Evolutionary conservation across 1,140 invertebrate species (phyloP).

Genomic region (Drosophila leontia): DNA sequence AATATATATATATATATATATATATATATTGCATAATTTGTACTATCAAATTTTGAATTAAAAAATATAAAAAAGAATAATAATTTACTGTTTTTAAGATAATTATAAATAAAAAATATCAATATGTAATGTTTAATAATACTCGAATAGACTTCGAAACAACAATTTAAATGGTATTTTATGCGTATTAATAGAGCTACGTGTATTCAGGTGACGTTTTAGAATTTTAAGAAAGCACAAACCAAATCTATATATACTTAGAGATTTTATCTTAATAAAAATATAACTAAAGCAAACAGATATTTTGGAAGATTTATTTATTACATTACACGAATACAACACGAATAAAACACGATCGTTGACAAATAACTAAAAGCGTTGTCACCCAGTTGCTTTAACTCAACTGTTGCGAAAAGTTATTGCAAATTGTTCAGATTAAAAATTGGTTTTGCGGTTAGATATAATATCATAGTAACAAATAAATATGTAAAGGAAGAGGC

Average conservation of each 20-base stretch:
- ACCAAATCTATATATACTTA: constrained; percentile 57
- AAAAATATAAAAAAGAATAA: not conserved
- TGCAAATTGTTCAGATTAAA: too few species aligned
- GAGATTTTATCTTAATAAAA: constrained; percentile 30
- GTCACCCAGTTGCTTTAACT: too few species aligned
- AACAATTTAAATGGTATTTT: constrained; percentile 21
- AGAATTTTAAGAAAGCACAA: constrained; percentile 59
- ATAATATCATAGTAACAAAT: too few species aligned
- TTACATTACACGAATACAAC: too few species aligned
- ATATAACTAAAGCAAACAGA: not conserved
- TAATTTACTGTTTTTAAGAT: constrained; percentile 21
- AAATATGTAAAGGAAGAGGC: too few species aligned
- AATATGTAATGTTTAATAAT: constrained; percentile 27
- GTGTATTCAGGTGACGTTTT: constrained; percentile 35
- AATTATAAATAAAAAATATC: not conserved
- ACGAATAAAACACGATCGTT: too few species aligned
- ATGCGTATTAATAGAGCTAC: constrained; percentile 21
- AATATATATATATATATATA: not conserved
- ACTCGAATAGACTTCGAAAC: constrained; percentile 49
- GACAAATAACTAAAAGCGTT: too few species aligned
- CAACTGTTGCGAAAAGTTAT: too few species aligned
- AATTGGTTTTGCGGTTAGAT: too few species aligned
- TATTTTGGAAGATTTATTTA: not conserved
- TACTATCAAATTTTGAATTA: not conserved
- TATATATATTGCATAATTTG: not conserved